A percentile compares a stretch with the other conserved stretches of the same genome.
These are phyloP conservation scores for Cynopterus brachyotis DNA, from an alignment of 2,113 vertebrate genomes.

Conservation along the genomic window DNA sequence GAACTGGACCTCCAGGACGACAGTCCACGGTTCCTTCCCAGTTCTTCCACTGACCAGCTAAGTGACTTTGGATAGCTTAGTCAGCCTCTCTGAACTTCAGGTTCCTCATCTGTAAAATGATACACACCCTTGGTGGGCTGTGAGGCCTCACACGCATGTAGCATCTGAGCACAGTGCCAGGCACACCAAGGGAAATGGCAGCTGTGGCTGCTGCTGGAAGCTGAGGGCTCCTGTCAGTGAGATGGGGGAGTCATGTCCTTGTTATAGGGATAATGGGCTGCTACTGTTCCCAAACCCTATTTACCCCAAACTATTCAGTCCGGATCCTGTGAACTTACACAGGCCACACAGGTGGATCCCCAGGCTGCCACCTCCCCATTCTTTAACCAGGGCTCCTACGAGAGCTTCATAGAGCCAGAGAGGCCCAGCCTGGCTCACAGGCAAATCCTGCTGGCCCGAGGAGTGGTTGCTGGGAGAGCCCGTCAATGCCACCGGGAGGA, in stretches of 20 bases:
- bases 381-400: background rate
- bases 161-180: background rate
- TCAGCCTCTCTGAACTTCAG: background rate
- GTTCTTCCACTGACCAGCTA: background rate
- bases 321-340: background rate
- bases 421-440: background rate
- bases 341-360: background rate
- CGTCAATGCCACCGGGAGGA: background rate
- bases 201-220: background rate
- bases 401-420: background rate
- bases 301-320: background rate
- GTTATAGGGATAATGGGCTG: background rate
- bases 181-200: background rate
- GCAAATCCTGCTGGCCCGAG: background rate
- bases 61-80: background rate
- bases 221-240: background rate
- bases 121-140: background rate
- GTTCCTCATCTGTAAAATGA: background rate
- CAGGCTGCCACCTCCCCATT: background rate
- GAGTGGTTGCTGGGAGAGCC: background rate
- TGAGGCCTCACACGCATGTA: background rate
- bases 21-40: background rate
- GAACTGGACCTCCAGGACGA: background rate
- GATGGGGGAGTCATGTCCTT: background rate
- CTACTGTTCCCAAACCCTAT: background rate